Base-by-base conservation (phyloP, 1,140 invertebrate genomes). In the Meloidogyne floridensis region DNA sequence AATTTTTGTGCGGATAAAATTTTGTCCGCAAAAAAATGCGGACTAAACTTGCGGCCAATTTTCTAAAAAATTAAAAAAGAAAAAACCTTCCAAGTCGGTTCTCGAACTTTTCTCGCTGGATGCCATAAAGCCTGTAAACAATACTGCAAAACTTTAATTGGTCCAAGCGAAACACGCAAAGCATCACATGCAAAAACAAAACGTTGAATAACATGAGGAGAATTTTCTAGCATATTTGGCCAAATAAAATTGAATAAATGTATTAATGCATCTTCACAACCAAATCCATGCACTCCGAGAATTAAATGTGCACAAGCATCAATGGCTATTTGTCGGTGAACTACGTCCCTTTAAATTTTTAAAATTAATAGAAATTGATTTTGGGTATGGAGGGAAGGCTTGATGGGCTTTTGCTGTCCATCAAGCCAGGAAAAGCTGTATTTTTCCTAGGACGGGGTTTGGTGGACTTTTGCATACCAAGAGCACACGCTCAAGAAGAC, bases 151-250 rank as follows among this genome's bases (percentile, higher is more conserved):
- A 82, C 81, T 92, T 97, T 98, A 73, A 97, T 94, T 9, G 97
- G 95, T 51, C 98, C 98, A 9, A 99, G 91, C 0, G 96, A 95
- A 4, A 99, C 96, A 70, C 97, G 91, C 90, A 99, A 93, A 10
- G 96, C 97, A 91, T 99, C 98, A 7, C 99, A 95, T 8, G 96
- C 94, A 87, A 98, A 97, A 95, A 99, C 98, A 91, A 99, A 99
- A 7, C 97, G 96, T 92, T 99, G 97, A 9, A 99, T 97, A 80
- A 99, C 93, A 93, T 99, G 98, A 7, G 98, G 97, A 0, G 97
- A 98, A 0, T 96, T 99, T 92, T 99, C 98, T 90, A 99, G 98
- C 82, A 99, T 97, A 91, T 99, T 99, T 13, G 98, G 98, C 98
- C 98, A 99, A 0, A 99, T 96, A 88, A 98, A 96, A 91, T 99